A percentile compares a stretch with the other conserved stretches of the same genome.
phyloP scores from a whole-genome alignment of 2,113 vertebrate species.

The Tretioscincus oriximinensis region DNA sequence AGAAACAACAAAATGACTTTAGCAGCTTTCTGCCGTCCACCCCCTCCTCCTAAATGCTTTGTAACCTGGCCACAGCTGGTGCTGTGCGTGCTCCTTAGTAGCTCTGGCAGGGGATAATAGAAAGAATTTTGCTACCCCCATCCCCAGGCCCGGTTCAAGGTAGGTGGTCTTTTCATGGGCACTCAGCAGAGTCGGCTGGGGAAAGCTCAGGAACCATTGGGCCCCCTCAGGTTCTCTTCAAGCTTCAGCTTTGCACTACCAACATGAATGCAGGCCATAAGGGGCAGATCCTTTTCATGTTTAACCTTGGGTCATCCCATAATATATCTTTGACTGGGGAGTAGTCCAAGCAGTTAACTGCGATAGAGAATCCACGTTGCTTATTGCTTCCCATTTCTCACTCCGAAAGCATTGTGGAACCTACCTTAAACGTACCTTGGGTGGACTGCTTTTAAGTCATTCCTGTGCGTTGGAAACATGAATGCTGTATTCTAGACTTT shows the following conservation, averaged over 20 bases:
- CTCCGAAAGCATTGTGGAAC: too few species aligned
- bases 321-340: too few species aligned
- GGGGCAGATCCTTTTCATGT: too few species aligned
- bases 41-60: not conserved
- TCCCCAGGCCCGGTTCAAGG: not conserved
- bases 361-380: too few species aligned
- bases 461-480: too few species aligned
- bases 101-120: not conserved
- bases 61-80: not conserved
- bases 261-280: too few species aligned
- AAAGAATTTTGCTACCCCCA: accelerated
- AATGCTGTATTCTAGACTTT: too few species aligned
- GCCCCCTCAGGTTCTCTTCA: not conserved
- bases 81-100: not conserved
- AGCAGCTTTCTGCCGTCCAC: accelerated
- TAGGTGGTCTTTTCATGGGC: slow-evolving; percentile 2
- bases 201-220: not conserved
- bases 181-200: accelerated
- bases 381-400: too few species aligned
- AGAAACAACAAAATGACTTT: not conserved
- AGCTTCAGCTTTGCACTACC: not conserved
- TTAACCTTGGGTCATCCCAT: too few species aligned
- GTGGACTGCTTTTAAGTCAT: too few species aligned
- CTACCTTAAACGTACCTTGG: too few species aligned
- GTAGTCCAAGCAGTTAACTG: too few species aligned